Conservation (phyloP, 23 tunicate species). For the Oikopleura albicans region DNA sequence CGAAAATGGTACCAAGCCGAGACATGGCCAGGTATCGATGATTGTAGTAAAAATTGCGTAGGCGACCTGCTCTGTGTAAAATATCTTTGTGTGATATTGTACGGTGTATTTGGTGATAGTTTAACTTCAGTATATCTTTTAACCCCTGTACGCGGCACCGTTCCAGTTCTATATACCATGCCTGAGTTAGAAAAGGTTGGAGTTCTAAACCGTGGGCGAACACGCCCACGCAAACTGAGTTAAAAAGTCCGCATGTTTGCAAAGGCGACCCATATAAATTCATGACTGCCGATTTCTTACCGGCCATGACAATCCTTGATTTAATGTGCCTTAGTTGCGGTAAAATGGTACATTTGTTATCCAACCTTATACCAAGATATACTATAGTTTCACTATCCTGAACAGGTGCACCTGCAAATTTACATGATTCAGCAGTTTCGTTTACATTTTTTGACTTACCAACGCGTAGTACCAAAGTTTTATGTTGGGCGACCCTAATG, state of each 20-base stretch:
- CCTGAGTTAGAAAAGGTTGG: background rate
- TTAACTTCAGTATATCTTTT: no score
- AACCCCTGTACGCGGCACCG: no score
- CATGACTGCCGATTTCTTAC: background rate
- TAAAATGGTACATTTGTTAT: no score
- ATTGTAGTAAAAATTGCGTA: no score
- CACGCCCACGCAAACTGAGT: background rate
- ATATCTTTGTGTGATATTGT: no score
- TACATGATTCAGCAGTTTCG: background rate
- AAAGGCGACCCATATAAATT: background rate
- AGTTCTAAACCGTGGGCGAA: background rate
- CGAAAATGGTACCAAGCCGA: no score
- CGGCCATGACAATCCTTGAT: background rate
- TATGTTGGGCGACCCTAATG: background rate
- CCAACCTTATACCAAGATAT: background rate
- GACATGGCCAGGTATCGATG: no score
- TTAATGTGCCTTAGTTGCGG: background rate
- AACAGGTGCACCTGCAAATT: background rate
- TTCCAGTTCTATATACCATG: background rate
- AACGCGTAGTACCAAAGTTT: background rate
- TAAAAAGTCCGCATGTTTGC: background rate
- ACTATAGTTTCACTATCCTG: background rate
- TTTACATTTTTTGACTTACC: no score
- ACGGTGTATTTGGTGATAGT: no score
- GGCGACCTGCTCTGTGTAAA: no score